Conservation (phyloP, 2,113 vertebrate genomes). For the Carassius auratus region DNA sequence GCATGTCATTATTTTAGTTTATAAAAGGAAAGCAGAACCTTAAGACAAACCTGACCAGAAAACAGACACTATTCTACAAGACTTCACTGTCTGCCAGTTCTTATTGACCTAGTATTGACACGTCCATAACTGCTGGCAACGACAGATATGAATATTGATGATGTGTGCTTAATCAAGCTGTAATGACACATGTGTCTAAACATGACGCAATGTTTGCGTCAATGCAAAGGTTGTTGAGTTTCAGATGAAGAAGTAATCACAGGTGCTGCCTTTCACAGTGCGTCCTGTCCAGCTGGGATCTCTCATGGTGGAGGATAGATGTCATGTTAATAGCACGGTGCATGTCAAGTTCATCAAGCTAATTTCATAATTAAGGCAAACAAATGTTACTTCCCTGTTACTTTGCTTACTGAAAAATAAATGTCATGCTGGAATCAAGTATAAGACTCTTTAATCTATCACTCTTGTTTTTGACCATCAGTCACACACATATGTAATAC, state of each 20-base stretch:
- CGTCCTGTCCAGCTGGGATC: not conserved
- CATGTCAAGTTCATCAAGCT: not conserved
- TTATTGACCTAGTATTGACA: constrained; percentile 18
- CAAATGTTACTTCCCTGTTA: no score
- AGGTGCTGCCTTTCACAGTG: constrained; percentile 17
- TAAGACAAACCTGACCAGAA: not conserved
- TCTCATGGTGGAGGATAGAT: not conserved
- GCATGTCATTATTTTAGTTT: constrained; percentile 53
- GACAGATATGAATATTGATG: constrained; percentile 37
- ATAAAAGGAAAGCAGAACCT: not conserved
- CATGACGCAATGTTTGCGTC: constrained; percentile 6
- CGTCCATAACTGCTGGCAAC: constrained; percentile 11
- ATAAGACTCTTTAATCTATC: no score
- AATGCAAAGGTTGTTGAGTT: constrained; percentile 28
- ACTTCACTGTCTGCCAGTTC: not conserved
- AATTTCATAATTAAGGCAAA: not conserved
- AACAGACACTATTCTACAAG: not conserved
- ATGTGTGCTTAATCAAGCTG: constrained; percentile 17
- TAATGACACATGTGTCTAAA: not conserved
- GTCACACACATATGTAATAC: no score
- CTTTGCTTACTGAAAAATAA: no score
- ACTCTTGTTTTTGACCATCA: no score
- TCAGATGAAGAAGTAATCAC: not conserved
- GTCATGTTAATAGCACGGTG: not conserved
- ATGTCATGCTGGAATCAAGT: no score